Evolutionary conservation across 1,140 invertebrate species (phyloP), one percentile per base, ranked within the genome.

Genomic region (Lutraria rhynchaena): DNA sequence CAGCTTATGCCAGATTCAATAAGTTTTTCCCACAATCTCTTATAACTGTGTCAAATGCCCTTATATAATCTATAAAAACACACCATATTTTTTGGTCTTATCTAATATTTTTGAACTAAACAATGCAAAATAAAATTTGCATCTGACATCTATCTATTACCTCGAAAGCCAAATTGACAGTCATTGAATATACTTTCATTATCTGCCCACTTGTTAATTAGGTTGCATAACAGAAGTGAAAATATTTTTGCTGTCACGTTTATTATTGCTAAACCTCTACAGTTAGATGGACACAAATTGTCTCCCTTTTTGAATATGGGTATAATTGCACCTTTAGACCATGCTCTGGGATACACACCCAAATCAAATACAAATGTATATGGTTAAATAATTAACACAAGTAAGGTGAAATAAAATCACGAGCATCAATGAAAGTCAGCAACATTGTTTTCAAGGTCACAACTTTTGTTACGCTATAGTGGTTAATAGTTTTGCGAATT

Each of bases 171-270:
- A 71, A 17, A 22, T 24, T n/a, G 46, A 29, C 13, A n/a, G n/a
- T 55, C 70, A 57, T 33, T 53, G 57, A 73, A 53, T 13, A 73
- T n/a, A 29, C 37, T 22, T 19, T 73, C n/a, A 31, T 73, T 19
- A 1, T 73, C 70, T 31, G 27, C 29, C 70, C 70, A 73, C 33
- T 55, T 53, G 27, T 55, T 53, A 29, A 73, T 33, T 31, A 49
- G 27, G 22, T 57, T 73, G n/a, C 49, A 55, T 31, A 73, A 35
- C 22, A 37, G 19, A 19, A 53, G 57, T 35, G 58, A 27, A 60
- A 60, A 60, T 27, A 60, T 22, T 60, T 60, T 22, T 22, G 58
- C 58, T 22, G 31, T 27, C 15, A 22, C 22, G 29, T 31, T 60
- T 60, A 60, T 5, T 31, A 60, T 19, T 24, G 58, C 29, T 22